Evolutionary conservation across 2,113 vertebrate genomes (phyloP).

Genomic region (Oncorhynchus mykiss): DNA sequence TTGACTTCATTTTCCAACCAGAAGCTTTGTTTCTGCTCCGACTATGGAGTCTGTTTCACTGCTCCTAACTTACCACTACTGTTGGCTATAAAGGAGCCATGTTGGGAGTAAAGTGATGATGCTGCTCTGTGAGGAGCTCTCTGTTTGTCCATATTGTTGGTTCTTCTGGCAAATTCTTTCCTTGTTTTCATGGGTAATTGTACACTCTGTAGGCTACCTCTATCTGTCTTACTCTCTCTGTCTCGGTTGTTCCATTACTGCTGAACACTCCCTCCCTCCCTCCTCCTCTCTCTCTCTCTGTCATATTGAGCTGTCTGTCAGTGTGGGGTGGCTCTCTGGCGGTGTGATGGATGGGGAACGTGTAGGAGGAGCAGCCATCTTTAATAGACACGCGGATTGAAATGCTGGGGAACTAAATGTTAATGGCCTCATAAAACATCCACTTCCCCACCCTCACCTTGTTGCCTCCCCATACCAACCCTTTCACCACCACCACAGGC

Average conservation of each 20-base stretch:
- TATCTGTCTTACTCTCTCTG: not conserved
- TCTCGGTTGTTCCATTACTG: not conserved
- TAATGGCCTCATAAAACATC: slow-evolving; percentile 80
- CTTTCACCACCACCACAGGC: slow-evolving; percentile 20
- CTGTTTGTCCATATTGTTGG: not conserved
- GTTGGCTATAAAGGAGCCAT: not conserved
- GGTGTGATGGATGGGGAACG: slow-evolving; percentile 75
- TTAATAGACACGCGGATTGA: slow-evolving; percentile 79
- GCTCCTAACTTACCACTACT: not conserved
- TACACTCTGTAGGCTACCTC: not conserved
- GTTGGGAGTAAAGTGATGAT: not conserved
- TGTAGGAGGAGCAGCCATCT: slow-evolving; percentile 70
- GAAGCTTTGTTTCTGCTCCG: slow-evolving; percentile 28
- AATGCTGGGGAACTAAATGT: slow-evolving; percentile 78
- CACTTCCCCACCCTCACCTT: slow-evolving; percentile 60
- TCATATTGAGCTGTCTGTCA: slow-evolving; percentile 65
- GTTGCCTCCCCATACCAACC: slow-evolving; percentile 48
- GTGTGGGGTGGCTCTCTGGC: slow-evolving; percentile 46
- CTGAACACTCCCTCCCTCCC: not conserved
- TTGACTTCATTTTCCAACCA: slow-evolving; percentile 42
- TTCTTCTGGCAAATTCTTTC: not conserved
- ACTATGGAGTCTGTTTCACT: slow-evolving; percentile 41
- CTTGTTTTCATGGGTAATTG: too few relatives aligned
- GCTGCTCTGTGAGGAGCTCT: not conserved
- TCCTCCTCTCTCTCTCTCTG: slow-evolving; percentile 42